Evolutionary conservation across 1,140 invertebrate species (phyloP).

Genomic region (Phthorimaea operculella): DNA sequence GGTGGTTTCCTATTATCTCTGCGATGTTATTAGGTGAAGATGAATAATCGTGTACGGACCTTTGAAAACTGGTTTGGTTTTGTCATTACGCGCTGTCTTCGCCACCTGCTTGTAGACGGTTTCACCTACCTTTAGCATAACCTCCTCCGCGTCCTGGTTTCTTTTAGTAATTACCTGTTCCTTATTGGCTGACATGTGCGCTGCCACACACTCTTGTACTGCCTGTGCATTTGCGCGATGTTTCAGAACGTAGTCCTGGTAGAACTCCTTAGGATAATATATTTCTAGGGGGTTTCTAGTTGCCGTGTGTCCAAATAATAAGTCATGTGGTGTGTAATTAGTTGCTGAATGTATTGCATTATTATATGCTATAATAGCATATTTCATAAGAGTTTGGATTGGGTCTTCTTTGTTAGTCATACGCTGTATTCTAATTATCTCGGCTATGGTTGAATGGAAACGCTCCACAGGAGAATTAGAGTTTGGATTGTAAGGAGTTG

Average conservation of each 20-base stretch:
- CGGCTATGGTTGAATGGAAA: constrained; percentile 21
- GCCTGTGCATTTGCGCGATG: constrained; percentile 16
- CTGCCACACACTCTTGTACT: constrained; percentile 15
- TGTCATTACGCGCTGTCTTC: constrained; percentile 24
- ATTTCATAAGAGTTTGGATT: constrained; percentile 18
- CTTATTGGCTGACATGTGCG: constrained; percentile 21
- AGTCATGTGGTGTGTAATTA: constrained; percentile 16
- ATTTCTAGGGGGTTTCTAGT: constrained; percentile 7
- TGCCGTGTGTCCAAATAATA: constrained; percentile 21
- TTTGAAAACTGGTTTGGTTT: constrained; percentile 25
- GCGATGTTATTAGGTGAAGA: constrained; percentile 25
- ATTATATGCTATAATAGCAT: constrained; percentile 25
- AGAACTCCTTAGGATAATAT: constrained; percentile 6
- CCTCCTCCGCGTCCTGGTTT: constrained; percentile 16
- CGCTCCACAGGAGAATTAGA: constrained; percentile 36
- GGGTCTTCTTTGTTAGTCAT: constrained; percentile 18
- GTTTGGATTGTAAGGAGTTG: constrained; percentile 30
- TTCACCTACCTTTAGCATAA: constrained; percentile 26
- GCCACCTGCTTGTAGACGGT: constrained; percentile 26
- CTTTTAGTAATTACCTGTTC: constrained; percentile 21
- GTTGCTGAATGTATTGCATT: constrained; percentile 21
- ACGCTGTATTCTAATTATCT: constrained; percentile 34
- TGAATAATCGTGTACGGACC: constrained; percentile 30
- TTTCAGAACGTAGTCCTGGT: constrained; percentile 18
- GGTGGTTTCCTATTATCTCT: constrained; percentile 26